Evolutionary conservation across 1,140 invertebrate genomes (phyloP), one percentile per base, ranked within the genome.

Genomic region (Piezodorus guildinii): DNA sequence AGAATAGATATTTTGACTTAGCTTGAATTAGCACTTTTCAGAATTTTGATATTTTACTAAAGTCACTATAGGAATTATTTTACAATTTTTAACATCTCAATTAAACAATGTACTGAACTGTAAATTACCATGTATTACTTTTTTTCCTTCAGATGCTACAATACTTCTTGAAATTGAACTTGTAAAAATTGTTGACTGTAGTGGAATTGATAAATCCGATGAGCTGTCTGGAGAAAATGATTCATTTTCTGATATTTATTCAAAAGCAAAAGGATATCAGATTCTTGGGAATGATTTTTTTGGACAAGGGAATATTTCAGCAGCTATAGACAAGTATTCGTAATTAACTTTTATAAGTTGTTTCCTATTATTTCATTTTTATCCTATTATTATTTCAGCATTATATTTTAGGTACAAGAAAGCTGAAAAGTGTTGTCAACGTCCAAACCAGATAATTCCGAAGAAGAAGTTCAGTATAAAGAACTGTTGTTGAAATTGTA

Each of bases 401-500:
- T 14, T 39, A 2, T 17, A 27, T 60, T 65, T 65, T 27, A 65
- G 63, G n/a, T 65, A 65, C 51, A 39, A 16, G 16, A 65, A 51
- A 34, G 43, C 56, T 4, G 58, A 49, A 39, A 65, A 30, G 17
- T 34, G 2, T 17, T 65, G 3, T 6, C n/a, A 8, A 61, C 25
- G 3, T 60, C 43, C 27, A 52, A 19, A 21, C 17, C 62, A 12
- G 16, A 56, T 8, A 58, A 56, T 58, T 39, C 58, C 19, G 60
- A 66, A n/a, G 65, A 65, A 52, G 64, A 66, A 39, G 46, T 14
- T 21, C 10, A 66, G 39, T 21, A 23, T 23, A 62, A 58, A 27
- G 25, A 66, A 16, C 65, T 66, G 1, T 52, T 66, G 21, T 30
- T 66, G 51, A 66, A 66, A 62, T 10, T 62, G n/a, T 66, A 62